phyloP scores from a whole-genome alignment of 1,140 invertebrate species.

The Drosophila lowei region DNA sequence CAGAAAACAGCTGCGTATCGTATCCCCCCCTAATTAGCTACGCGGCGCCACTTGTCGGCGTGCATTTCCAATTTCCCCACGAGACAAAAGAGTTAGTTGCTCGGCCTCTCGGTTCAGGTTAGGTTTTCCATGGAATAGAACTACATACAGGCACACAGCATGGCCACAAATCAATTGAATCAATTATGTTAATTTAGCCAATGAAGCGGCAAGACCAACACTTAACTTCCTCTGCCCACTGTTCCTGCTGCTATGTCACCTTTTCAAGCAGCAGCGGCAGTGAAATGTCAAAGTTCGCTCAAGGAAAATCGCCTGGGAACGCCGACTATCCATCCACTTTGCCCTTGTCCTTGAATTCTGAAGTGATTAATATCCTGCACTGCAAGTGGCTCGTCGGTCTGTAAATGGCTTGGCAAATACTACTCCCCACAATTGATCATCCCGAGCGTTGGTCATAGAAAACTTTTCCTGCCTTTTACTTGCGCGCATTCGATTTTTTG shows the following conservation, averaged over 20 bases:
- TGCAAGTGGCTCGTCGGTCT: constrained; percentile 1
- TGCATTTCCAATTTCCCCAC: constrained; percentile 27
- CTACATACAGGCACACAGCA: constrained; percentile 18
- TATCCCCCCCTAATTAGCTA: constrained; percentile 20
- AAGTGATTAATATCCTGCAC: constrained; percentile 37
- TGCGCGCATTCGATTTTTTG: constrained; percentile 12
- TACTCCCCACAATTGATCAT: constrained; percentile 32
- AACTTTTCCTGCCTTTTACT: constrained; percentile 16
- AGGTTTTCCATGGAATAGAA: constrained; percentile 32
- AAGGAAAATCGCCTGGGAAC: constrained; percentile 19
- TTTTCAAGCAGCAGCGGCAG: constrained; percentile 9
- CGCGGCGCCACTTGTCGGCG: constrained; percentile 53
- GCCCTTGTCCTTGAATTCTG: constrained; percentile 52
- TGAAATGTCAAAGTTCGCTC: constrained; percentile 53
- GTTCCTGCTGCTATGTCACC: constrained; percentile 7
- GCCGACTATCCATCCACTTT: constrained; percentile 8
- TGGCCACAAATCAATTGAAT: constrained; percentile 63
- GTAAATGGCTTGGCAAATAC: constrained; percentile 15
- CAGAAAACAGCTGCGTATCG: constrained; percentile 38
- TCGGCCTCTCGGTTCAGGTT: constrained; percentile 20
- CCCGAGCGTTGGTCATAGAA: constrained; percentile 22
- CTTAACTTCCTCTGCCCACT: constrained; percentile 19
- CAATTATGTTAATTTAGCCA: constrained; percentile 65
- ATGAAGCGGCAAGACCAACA: constrained; percentile 56
- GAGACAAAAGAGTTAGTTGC: no score